Base-by-base conservation (phyloP, 2,113 vertebrate genomes). In the Peromyscus californicus region DNA sequence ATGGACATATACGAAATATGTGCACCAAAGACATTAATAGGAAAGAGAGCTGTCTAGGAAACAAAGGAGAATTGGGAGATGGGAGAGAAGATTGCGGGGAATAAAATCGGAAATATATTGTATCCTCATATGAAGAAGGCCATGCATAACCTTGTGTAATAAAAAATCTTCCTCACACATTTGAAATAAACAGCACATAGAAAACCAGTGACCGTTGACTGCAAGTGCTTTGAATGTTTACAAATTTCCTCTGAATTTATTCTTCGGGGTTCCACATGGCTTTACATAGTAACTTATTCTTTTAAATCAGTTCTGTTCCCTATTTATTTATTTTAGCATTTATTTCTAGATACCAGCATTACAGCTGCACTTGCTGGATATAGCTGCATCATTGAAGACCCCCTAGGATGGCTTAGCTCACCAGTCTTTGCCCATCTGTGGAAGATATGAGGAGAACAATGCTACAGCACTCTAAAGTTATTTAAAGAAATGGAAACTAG, bases 401-500 rank as follows among this genome's bases (percentile, higher is more conserved):
- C 45, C 12, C 9, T 63, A 0, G 5, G 54, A 91, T 39, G 67
- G 67, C 85, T 91, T 17, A 83, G 51, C 90, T 39, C 57, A 91
- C 48, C 82, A 0, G 3, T 42, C 54, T 63, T 7, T n/a, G 78
- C 6, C 75, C 92, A 75, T 93, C 22, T 90, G 89, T 87, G 94
- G 96, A 97, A 65, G 69, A 92, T 83, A 57, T 91, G 24, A 94
- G 54, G 4, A 31, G 83, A 84, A 90, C 75, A 97, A 89, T 57
- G 84, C 89, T 90, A 63, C 19, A 95, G 65, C 87, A 93, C 74
- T 85, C 74, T 36, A 74, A 94, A 97, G 75, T 79, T 94, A 15
- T 95, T 97, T 76, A 94, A 80, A 92, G 93, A 82, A 89, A 83
- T 94, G 80, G 92, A 95, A 98, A 98, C 98, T 98, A 96, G 74